These are phyloP conservation scores for Gonatopus flavifemur DNA, from an alignment of 1,140 invertebrate genomes.

Conservation along the genomic window DNA sequence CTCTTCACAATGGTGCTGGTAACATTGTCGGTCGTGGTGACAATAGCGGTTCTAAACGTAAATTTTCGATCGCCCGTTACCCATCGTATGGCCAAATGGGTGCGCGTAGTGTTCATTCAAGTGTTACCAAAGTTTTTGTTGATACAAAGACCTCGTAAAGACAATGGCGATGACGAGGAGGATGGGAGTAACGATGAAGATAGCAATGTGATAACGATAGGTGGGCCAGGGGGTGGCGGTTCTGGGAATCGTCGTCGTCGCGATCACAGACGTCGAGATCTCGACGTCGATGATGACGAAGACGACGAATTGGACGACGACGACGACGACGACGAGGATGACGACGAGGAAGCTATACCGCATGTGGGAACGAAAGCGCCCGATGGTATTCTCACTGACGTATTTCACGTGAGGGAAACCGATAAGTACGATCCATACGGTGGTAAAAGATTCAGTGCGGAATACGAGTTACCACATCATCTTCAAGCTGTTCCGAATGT, in stretches of 20 bases:
- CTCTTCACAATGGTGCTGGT: conserved; percentile 99
- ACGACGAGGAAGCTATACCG: conserved; percentile 59
- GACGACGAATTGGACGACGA: conserved; percentile 60
- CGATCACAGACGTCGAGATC: conserved; percentile 66
- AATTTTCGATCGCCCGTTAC: conserved; percentile 98
- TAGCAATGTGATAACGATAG: conserved; percentile 56
- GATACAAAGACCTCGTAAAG: conserved; percentile 80
- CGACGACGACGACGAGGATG: conserved; percentile 59
- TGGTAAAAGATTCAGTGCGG: conserved; percentile 68
- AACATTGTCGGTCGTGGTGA: conserved; percentile 95
- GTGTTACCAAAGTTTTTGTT: conserved; percentile 83
- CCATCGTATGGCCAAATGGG: conserved; percentile 91
- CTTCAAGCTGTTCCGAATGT: no score
- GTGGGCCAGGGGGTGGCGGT: conserved; percentile 58
- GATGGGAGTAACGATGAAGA: conserved; percentile 56
- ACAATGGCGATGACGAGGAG: conserved; percentile 65
- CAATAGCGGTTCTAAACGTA: conserved; percentile 97
- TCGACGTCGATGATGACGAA: conserved; percentile 65
- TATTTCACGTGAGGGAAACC: conserved; percentile 72
- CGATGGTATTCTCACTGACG: conserved; percentile 70
- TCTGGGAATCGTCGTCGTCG: conserved; percentile 62
- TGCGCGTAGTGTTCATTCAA: conserved; percentile 84
- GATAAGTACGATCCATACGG: conserved; percentile 69
- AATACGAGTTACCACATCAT: conserved; percentile 67
- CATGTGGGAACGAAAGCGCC: conserved; percentile 59